These are phyloP conservation scores for Malurus melanocephalus DNA, from an alignment of 2,113 vertebrate genomes.

Conservation along the genomic window DNA sequence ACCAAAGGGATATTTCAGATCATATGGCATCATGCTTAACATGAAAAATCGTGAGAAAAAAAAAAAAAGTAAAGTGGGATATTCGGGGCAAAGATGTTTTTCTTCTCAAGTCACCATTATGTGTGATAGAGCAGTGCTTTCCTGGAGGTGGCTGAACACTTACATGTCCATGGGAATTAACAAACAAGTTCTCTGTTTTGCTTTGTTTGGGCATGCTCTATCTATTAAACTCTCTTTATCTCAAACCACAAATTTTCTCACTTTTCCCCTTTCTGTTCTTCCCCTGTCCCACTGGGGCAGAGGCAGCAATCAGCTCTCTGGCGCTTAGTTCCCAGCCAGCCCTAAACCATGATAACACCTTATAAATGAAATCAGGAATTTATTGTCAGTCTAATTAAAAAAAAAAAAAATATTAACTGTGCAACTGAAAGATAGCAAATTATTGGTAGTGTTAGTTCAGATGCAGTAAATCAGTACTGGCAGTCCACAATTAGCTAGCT, in stretches of 20 bases:
- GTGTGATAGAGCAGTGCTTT: background rate
- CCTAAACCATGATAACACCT: background rate
- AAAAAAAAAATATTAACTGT: background rate
- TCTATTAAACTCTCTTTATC: background rate
- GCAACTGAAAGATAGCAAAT: background rate
- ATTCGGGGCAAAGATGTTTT: background rate
- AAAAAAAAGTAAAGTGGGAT: accelerated
- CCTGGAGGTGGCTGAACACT: background rate
- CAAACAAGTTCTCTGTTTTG: background rate
- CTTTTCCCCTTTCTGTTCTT: background rate
- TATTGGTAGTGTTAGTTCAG: background rate
- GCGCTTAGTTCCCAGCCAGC: background rate
- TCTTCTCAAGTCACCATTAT: background rate
- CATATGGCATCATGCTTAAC: background rate
- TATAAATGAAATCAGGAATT: background rate
- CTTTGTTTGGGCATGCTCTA: background rate
- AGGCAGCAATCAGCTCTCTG: background rate
- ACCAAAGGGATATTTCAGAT: background rate
- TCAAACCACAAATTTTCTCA: background rate
- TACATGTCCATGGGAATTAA: background rate
- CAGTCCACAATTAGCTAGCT: background rate
- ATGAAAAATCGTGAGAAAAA: background rate
- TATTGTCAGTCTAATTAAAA: background rate
- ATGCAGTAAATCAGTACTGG: background rate
- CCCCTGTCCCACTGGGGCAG: too few relatives aligned